These are phyloP conservation scores for Branchellion lobata DNA, from an alignment of 2,888 invertebrate species.

Conservation along the genomic window DNA sequence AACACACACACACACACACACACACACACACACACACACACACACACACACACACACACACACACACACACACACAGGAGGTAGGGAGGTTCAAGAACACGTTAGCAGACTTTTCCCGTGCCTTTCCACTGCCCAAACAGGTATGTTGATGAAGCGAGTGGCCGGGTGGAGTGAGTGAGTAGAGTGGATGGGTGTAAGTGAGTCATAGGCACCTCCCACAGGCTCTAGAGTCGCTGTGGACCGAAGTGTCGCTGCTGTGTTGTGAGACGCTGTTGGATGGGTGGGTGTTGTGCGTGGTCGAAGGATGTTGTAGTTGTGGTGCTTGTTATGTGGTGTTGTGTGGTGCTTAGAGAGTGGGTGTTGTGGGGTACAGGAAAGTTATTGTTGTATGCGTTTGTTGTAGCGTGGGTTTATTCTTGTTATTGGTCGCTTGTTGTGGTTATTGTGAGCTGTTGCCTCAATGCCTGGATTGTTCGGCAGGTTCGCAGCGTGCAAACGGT, in stretches of 20 bases:
- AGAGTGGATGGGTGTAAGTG: too few species aligned
- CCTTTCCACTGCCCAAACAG: slow-evolving; percentile 22
- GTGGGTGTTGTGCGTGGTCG: background rate
- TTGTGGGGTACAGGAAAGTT: too few species aligned
- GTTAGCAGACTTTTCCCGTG: slow-evolving; percentile 11
- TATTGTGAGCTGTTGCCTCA: too few species aligned
- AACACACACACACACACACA: too few species aligned
- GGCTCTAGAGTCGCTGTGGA: slow-evolving; percentile 21
- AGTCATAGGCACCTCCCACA: background rate
- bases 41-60: too few species aligned
- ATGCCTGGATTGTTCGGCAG: slow-evolving; percentile 48
- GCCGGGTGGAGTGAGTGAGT: too few species aligned
- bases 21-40: too few species aligned
- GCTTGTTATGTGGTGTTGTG: background rate
- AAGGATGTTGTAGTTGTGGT: background rate
- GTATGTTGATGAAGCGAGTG: too few species aligned
- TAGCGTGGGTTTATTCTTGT: too few species aligned
- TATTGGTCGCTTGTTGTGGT: too few species aligned
- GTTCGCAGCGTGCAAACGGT: slow-evolving; percentile 74
- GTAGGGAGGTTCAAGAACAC: slow-evolving; percentile 2
- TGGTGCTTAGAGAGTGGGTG: background rate
- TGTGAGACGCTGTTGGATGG: slow-evolving; percentile 33
- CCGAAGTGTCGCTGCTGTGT: slow-evolving; percentile 24
- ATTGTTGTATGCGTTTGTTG: too few species aligned
- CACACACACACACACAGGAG: slow-evolving; percentile 31